Base-by-base conservation (phyloP, 2,797 vertebrate species). In the Phoeniculus purpureus region DNA sequence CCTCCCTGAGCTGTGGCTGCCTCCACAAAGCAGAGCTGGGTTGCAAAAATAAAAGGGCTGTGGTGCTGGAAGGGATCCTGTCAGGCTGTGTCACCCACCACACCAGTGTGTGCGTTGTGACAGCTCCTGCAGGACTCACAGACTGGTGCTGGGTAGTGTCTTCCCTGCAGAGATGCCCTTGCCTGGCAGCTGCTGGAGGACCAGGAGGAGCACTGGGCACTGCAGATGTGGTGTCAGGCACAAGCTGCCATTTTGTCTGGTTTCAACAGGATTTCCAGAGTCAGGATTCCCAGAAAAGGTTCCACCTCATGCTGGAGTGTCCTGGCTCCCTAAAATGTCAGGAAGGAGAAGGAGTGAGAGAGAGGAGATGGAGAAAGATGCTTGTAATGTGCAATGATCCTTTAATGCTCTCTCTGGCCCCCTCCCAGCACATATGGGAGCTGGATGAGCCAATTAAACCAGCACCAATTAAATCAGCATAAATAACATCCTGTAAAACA, bases 371-470 rank as follows among this genome's bases (percentile, higher is more conserved):
- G 51, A 65, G 79, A 67, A 79, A 86, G 82, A 89, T 0, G 1
- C 32, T 59, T 0, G 0, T 67, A 70, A 85, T 83, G 64, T 71
- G 82, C 83, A 94, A 81, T 87, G 82, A 83, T 71, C 60, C 54
- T 88, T 91, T 96, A 94, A 95, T 94, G 93, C 77, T 92, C 80
- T 89, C 82, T 40, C 83, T 95, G 93, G 93, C 92, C 94, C 80
- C 68, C 50, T 90, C 94, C 93, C 90, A 92, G 37, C 87, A 67
- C 92, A 93, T 92, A 94, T 92, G 94, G 87, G 89, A 94, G 71
- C 77, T 92, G 86, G 73, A 87, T 87, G 92, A 94, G 87, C 93
- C 94, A 94, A 94, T 93, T 95, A 95, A 94, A 93, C 74, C 6
- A 3, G 92, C 81, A 87, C 67, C 93, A 89, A 92, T 95, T 92